Evolutionary conservation across 2,797 vertebrate genomes (phyloP).

Genomic region (Jordanella pulchra): DNA sequence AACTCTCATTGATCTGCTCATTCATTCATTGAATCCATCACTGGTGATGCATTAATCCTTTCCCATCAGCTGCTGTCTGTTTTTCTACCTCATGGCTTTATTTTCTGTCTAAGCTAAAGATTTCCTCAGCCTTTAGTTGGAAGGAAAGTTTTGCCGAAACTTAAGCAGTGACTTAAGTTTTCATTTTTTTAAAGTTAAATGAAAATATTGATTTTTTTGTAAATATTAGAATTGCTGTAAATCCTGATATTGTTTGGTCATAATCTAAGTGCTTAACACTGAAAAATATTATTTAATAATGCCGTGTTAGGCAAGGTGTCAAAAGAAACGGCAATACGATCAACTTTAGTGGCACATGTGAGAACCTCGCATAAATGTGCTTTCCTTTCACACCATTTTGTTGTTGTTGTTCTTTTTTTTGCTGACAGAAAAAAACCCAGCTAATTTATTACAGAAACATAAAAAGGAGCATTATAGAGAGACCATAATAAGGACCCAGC

Average conservation of each 20-base stretch:
- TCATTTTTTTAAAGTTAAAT: too few species aligned
- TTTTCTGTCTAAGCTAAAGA: background rate
- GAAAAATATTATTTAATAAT: background rate
- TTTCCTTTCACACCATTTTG: background rate
- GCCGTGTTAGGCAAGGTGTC: background rate
- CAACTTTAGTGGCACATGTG: background rate
- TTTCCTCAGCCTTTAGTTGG: background rate
- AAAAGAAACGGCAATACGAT: background rate
- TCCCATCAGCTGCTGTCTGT: background rate
- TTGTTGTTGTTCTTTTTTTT: background rate
- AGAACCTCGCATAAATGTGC: background rate
- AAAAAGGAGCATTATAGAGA: background rate
- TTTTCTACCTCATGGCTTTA: background rate
- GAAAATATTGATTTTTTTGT: background rate
- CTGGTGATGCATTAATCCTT: background rate
- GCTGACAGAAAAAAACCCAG: too few species aligned
- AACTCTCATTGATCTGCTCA: background rate
- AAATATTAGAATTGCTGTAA: background rate
- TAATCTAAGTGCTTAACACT: background rate
- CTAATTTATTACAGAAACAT: background rate
- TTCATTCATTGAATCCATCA: background rate
- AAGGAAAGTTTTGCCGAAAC: background rate
- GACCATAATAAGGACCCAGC: background rate
- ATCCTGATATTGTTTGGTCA: background rate
- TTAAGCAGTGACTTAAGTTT: background rate